Evolutionary conservation across 2,113 vertebrate species (phyloP), one percentile per base, ranked within the genome.

Genomic region (Suricata suricatta): DNA sequence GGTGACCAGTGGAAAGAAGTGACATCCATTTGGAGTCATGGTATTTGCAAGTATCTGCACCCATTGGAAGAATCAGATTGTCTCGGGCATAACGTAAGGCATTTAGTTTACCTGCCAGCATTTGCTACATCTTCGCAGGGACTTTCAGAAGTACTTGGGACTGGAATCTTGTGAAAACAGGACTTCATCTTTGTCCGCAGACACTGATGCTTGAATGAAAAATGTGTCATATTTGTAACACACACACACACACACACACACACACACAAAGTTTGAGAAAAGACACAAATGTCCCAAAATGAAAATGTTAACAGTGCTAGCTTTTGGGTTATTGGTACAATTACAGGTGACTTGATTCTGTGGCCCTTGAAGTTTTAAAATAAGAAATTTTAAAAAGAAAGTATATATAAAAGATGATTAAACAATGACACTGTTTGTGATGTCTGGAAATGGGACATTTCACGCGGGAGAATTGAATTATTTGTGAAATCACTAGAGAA

Each of bases 51-150:
- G 13, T 2, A 88, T 35, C 87, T 44, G 35, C n/a, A 44, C 52
- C 87, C 38, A 16, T 12, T 29, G 5, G 4, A 19, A 85, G 35
- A 76, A 60, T 29, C 29, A 0, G 10, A 27, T 8, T 31, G 16
- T 38, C 50, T 50, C 7, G 6, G 1, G 13, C 25, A 2, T 19
- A 71, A 16, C 1, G 15, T 21, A 35, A 9, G 66, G 25, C n/a
- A 38, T 54, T 87, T 11, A 77, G 72, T 27, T 64, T 64, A 77
- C 57, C 6, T 5, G 19, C 29, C n/a, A 44, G 10, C 15, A 7
- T 27, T 50, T 77, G 31, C 57, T 64, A 35, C 23, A 66, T n/a
- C 19, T 6, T 41, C 0, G 0, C 14, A 8, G 88, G 72, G 21
- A 90, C 31, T 47, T 89, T 63, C 25, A 17, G 35, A 89, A 19